phyloP scores from a whole-genome alignment of 2,113 vertebrate species.

The Neodon shergylaensis region DNA sequence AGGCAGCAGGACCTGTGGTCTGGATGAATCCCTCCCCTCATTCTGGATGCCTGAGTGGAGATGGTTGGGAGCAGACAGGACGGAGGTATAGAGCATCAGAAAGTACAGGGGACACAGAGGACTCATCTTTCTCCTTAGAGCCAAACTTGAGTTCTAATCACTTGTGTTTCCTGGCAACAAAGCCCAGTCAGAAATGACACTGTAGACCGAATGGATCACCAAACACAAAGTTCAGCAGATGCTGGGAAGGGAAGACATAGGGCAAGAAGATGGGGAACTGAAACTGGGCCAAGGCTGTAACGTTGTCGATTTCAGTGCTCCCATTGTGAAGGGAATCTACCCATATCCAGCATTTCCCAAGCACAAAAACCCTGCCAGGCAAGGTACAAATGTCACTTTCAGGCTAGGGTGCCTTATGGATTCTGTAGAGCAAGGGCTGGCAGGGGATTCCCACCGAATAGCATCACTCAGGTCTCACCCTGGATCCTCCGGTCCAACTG shows the following conservation, averaged over 20 bases:
- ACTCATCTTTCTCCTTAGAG: not conserved
- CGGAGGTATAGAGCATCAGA: not conserved
- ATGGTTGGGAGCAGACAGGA: fast-evolving
- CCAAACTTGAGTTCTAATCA: not conserved
- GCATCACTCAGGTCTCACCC: not conserved
- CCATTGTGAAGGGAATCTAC: not conserved
- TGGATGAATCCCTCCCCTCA: not conserved
- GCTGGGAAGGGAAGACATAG: not conserved
- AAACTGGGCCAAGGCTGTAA: not conserved
- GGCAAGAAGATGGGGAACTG: not conserved
- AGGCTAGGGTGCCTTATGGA: not conserved
- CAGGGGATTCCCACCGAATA: not conserved
- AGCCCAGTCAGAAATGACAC: slow-evolving; percentile 10
- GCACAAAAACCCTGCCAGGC: not conserved
- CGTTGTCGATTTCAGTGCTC: not conserved
- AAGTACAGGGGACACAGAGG: not conserved
- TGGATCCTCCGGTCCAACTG: not conserved
- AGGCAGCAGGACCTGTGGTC: not conserved
- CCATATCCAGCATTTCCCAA: not conserved
- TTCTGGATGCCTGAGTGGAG: not conserved
- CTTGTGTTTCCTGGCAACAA: not conserved
- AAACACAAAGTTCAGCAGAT: not conserved
- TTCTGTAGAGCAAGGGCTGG: not conserved
- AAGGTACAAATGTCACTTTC: not conserved
- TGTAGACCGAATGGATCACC: not conserved